Percentiles rank a stretch among this genome's conserved stretches.
Evolutionary conservation across 2,113 vertebrate genomes (phyloP).

Genomic region (Cygnus atratus): DNA sequence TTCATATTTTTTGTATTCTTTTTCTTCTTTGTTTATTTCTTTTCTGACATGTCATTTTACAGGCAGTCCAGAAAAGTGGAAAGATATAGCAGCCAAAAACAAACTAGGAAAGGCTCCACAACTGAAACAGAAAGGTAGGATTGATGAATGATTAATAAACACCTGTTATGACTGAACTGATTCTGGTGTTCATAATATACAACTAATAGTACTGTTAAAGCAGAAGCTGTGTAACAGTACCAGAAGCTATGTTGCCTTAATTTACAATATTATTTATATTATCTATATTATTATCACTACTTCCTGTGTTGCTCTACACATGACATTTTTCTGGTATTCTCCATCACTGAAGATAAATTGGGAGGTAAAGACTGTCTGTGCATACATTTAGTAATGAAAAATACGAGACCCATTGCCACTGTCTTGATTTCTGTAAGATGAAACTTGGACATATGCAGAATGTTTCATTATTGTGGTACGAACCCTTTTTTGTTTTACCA

Average conservation of each 20-base stretch:
- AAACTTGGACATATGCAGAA: not conserved
- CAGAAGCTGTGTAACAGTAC: not conserved
- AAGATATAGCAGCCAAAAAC: conserved; percentile 88
- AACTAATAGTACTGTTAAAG: not conserved
- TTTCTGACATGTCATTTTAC: conserved; percentile 79
- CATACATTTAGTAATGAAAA: not conserved
- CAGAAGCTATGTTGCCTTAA: not conserved
- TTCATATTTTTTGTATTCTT: conserved; percentile 69
- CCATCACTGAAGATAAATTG: not conserved
- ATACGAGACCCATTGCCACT: not conserved
- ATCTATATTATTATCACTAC: not conserved
- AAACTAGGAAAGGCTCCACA: conserved; percentile 84
- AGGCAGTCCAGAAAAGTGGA: conserved; percentile 91
- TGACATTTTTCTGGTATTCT: not conserved
- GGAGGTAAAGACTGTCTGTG: not conserved
- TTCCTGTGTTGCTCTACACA: not conserved
- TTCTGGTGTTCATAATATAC: not conserved
- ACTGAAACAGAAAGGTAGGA: conserved; percentile 91
- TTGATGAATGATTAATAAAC: not conserved
- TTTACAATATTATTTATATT: not conserved
- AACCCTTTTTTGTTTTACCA: not conserved
- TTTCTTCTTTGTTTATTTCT: conserved; percentile 70
- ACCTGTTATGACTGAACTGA: not conserved
- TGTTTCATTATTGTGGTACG: not conserved
- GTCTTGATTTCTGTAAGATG: not conserved